phyloP scores from a whole-genome alignment of 92 coral and sea anemone genomes.

The Pocillopora meandrina region DNA sequence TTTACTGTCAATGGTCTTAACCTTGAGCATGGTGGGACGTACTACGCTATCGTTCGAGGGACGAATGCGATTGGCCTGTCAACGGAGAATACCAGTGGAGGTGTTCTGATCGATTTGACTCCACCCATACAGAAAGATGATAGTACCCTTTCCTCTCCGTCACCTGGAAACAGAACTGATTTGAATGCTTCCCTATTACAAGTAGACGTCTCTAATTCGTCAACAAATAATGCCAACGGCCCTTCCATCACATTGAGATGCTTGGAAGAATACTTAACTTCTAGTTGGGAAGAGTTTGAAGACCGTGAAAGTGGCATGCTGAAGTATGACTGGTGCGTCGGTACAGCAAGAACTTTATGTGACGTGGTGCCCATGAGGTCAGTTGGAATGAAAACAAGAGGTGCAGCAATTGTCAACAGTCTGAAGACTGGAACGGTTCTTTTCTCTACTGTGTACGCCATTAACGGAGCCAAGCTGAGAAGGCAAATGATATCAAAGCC shows the following conservation, averaged over 20 bases:
- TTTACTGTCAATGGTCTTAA: slow-evolving; percentile 52
- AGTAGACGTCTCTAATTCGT: slow-evolving; percentile 21
- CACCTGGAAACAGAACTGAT: neutral
- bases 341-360: slow-evolving; percentile 64
- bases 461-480: slow-evolving; percentile 64
- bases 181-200: neutral
- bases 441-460: slow-evolving; percentile 68
- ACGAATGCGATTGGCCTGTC: slow-evolving; percentile 69
- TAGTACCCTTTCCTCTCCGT: neutral
- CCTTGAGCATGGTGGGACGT: slow-evolving; percentile 60
- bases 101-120: slow-evolving; percentile 69
- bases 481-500: slow-evolving; percentile 51
- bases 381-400: slow-evolving; percentile 30
- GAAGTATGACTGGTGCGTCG: slow-evolving; percentile 83
- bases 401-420: slow-evolving; percentile 54
- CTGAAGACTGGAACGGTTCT: slow-evolving; percentile 58
- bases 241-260: slow-evolving; percentile 33
- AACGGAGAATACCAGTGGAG: slow-evolving; percentile 52
- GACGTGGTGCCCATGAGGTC: slow-evolving; percentile 53
- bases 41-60: slow-evolving; percentile 68
- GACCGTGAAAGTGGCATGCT: slow-evolving; percentile 68
- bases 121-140: slow-evolving; percentile 41
- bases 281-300: slow-evolving; percentile 65
- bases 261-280: slow-evolving; percentile 51
- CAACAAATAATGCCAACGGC: neutral